Evolutionary conservation across 1,140 invertebrate species (phyloP).

Genomic region (Heliconius congener): DNA sequence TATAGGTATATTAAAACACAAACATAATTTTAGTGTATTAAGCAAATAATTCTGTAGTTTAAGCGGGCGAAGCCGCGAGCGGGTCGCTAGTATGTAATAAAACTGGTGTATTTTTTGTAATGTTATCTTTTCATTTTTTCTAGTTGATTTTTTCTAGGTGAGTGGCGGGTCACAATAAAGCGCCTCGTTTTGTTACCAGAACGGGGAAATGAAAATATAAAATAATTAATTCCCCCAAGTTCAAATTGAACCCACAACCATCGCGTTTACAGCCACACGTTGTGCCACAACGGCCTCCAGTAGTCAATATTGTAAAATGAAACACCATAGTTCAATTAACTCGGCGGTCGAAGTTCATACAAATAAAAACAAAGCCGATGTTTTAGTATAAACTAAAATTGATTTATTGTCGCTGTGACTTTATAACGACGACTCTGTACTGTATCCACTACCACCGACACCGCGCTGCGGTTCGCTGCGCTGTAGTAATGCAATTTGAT

Average conservation of each 20-base stretch:
- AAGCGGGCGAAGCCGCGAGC: no score
- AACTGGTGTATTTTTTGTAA: no score
- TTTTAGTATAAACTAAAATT: conserved; percentile 29
- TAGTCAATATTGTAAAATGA: conserved; percentile 2
- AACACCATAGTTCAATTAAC: conserved; percentile 27
- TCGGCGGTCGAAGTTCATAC: conserved; percentile 12
- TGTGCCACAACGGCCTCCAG: background rate
- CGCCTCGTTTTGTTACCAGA: background rate
- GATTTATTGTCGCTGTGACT: conserved; percentile 23
- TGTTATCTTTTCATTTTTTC: no score
- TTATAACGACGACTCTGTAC: conserved; percentile 11
- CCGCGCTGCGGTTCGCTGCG: background rate
- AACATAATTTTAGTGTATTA: no score
- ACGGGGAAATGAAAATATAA: background rate
- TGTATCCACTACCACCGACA: background rate
- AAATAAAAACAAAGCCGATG: conserved; percentile 28
- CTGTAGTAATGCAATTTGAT: background rate
- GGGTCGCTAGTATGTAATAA: no score
- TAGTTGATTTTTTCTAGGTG: no score
- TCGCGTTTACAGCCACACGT: background rate
- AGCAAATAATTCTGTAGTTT: no score
- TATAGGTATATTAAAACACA: no score
- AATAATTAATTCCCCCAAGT: background rate
- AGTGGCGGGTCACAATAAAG: no score
- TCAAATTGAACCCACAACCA: background rate